These are phyloP conservation scores for Rhabdomys dilectus DNA, from an alignment of 2,113 vertebrate species.

Conservation along the genomic window DNA sequence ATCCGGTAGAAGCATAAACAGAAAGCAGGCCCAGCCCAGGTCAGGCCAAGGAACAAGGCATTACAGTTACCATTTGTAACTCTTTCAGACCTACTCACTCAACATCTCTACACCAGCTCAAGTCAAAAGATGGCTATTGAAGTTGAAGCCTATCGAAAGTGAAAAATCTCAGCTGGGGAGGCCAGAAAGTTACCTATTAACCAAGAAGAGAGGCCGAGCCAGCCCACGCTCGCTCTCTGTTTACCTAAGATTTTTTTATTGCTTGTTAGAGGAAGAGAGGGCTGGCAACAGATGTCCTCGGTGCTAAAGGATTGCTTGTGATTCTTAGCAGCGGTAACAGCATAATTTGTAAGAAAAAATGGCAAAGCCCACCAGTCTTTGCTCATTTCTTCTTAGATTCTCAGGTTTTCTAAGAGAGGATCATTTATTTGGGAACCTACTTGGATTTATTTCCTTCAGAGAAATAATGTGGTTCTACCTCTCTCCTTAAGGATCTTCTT, in stretches of 20 bases:
- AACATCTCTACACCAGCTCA: neutral
- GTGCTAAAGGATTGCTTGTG: neutral
- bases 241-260: neutral
- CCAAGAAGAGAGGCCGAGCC: neutral
- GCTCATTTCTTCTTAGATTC: neutral
- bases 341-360: neutral
- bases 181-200: neutral
- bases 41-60: neutral
- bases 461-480: neutral
- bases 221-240: fast-evolving
- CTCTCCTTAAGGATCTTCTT: neutral
- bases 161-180: neutral
- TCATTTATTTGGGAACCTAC: neutral
- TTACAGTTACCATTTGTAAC: neutral
- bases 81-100: neutral
- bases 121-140: constrained; percentile 41
- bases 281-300: neutral
- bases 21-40: neutral
- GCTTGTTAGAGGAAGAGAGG: neutral
- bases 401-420: neutral
- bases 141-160: neutral
- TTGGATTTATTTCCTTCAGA: neutral
- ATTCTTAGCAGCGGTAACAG: neutral
- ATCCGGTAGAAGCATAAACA: constrained; percentile 18
- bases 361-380: neutral